phyloP scores from a whole-genome alignment of 2,888 invertebrate genomes.

The Microplitis deprimator region DNA sequence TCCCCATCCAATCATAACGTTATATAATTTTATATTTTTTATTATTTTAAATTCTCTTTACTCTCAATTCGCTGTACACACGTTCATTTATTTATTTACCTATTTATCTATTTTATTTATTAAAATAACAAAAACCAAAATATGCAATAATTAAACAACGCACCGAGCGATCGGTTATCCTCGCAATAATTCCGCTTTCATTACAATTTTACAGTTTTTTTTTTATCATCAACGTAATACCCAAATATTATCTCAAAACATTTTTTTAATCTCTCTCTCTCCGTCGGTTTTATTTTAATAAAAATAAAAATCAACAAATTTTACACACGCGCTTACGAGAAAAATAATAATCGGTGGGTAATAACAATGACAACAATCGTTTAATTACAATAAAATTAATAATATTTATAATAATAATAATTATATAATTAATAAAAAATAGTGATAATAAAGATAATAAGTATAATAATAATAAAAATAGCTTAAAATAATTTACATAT shows the following conservation, averaged over 20 bases:
- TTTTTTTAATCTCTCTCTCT: neutral
- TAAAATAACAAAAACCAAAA: constrained; percentile 63
- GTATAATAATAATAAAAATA: constrained; percentile 8
- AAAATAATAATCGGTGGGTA: constrained; percentile 39
- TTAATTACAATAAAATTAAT: constrained; percentile 39
- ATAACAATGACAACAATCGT: constrained; percentile 42
- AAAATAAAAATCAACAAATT: constrained; percentile 21
- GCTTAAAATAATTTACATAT: neutral
- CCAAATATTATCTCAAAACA: constrained; percentile 5
- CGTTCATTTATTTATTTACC: constrained; percentile 38
- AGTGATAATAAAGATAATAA: neutral
- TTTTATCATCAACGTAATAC: constrained; percentile 7
- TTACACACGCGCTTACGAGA: constrained; percentile 19
- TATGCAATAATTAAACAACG: constrained; percentile 58
- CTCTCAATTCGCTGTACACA: constrained; percentile 46
- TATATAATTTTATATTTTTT: constrained; percentile 48
- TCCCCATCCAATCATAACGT: constrained; percentile 44
- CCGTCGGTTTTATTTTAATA: constrained; percentile 12
- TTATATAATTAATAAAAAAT: constrained; percentile 8
- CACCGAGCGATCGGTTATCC: constrained; percentile 42
- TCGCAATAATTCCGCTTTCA: constrained; percentile 31
- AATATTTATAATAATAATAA: constrained; percentile 37
- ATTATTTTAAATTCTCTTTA: constrained; percentile 43
- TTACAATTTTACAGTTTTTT: constrained; percentile 21
- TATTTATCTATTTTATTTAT: constrained; percentile 44